Base-by-base conservation (phyloP, 2,888 invertebrate species). In the Agelastica alni region DNA sequence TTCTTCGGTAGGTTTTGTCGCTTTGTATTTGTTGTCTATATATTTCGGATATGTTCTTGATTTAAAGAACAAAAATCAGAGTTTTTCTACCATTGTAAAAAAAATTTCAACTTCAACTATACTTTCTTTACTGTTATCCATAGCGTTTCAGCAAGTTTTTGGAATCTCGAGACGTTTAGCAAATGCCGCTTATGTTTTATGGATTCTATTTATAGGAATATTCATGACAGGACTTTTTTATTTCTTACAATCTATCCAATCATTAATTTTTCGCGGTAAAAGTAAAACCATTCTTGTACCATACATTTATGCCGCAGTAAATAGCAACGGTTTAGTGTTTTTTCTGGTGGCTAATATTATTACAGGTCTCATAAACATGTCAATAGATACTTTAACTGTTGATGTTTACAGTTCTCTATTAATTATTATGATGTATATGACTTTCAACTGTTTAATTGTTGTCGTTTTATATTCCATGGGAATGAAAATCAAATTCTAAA, bases 271-370 rank as follows among this genome's bases (percentile, higher is more conserved):
- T 53, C n/a, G n/a, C n/a, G 31, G 42, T 22, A 61, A 59, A 43
- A 69, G 55, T 28, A 53, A 64, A 53, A 56, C 28, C 26, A 34
- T 68, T 26, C 71, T 68, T 57, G 74, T 80, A 10, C 84, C 89
- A 41, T 70, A 80, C 30, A 80, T 91, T 57, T 80, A 88, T 45
- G 82, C 85, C 62, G 84, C 87, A 12, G 81, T 94, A 18, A 93
- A 91, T 76, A 85, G 82, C 59, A 93, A 93, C 78, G 93, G 91
- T 1, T 77, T 96, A 20, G 71, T 83, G n/a, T 91, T 88, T 74
- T 97, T 97, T 74, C 77, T 97, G 46, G 60, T 88, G 9, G 85
- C 88, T 1, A 97, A 97, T 79, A 61, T 96, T 20, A 71, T 90
- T 10, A 97, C 96, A 0, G 96, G 96, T 6, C 69, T 84, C 2